A percentile compares a stretch with the other conserved stretches of the same genome.
phyloP scores from a whole-genome alignment of 2,797 vertebrate species.

The Notoglanidium macrostoma region DNA sequence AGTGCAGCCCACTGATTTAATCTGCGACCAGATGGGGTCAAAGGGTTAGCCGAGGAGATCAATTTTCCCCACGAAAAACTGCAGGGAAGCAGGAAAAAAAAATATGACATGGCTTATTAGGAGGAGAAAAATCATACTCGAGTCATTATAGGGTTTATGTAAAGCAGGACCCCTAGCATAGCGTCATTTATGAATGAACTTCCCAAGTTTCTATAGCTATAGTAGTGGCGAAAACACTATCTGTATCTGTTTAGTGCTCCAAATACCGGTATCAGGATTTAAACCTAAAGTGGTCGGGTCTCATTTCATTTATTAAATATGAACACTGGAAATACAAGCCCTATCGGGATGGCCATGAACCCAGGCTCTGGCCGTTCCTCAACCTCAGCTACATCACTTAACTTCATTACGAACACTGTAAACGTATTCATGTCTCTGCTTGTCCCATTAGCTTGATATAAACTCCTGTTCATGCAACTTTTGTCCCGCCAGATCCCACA shows the following conservation, averaged over 20 bases:
- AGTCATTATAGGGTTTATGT: not conserved
- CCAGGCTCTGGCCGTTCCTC: not conserved
- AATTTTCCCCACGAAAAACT: constrained; percentile 38
- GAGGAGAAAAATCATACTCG: not conserved
- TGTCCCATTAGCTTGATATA: not conserved
- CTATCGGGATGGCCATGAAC: not conserved
- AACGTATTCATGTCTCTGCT: not conserved
- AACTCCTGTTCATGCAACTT: not conserved
- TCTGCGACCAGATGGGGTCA: constrained; percentile 43
- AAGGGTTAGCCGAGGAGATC: constrained; percentile 34
- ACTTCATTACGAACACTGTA: not conserved
- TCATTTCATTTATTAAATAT: not conserved
- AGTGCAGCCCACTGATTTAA: constrained; percentile 50
- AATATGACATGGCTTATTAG: constrained; percentile 14
- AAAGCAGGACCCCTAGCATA: not conserved
- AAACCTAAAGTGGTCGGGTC: not conserved
- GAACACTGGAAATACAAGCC: not conserved
- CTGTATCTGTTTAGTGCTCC: not conserved
- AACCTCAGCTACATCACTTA: not conserved
- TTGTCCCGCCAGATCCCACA: not conserved
- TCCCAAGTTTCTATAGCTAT: not conserved
- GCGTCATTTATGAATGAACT: not conserved
- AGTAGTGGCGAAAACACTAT: not conserved
- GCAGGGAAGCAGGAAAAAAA: constrained; percentile 36
- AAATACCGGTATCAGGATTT: not conserved